phyloP scores from a whole-genome alignment of 2,888 invertebrate genomes.

The Spialia ferax region DNA sequence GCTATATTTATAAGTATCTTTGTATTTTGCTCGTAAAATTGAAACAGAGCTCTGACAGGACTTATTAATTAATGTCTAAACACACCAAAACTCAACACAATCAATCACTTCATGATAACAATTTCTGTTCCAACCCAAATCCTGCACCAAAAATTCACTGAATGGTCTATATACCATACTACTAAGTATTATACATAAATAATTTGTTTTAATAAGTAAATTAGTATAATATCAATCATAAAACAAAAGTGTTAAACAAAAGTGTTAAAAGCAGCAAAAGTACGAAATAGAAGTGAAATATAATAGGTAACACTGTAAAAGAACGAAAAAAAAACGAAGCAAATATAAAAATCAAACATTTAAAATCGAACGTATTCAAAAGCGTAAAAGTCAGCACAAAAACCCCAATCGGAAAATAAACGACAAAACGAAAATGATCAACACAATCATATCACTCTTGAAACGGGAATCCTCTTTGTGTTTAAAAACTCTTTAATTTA shows the following conservation, averaged over 20 bases:
- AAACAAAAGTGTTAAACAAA: too few relatives aligned
- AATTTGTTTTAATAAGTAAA: too few relatives aligned
- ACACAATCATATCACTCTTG: conserved; percentile 19
- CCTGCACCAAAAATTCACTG: too few relatives aligned
- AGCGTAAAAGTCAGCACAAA: background rate
- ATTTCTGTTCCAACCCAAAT: too few relatives aligned
- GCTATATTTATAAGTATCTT: too few relatives aligned
- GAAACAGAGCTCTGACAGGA: background rate
- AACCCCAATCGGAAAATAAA: background rate
- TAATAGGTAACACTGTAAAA: background rate
- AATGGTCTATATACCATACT: too few relatives aligned
- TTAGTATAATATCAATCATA: too few relatives aligned
- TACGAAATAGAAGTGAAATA: background rate
- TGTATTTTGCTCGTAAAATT: background rate
- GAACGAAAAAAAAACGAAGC: background rate
- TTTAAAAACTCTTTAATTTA: conserved; percentile 25
- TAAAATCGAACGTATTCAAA: background rate
- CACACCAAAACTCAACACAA: too few relatives aligned
- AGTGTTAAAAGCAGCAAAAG: background rate
- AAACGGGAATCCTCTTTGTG: conserved; percentile 8
- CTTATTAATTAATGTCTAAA: too few relatives aligned
- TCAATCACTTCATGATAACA: too few relatives aligned
- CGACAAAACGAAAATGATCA: conserved; percentile 17
- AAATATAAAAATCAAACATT: background rate
- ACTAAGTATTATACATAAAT: too few relatives aligned